These are phyloP conservation scores for Choloepus hoffmanni DNA, from an alignment of 2,113 vertebrate genomes.

Conservation along the genomic window DNA sequence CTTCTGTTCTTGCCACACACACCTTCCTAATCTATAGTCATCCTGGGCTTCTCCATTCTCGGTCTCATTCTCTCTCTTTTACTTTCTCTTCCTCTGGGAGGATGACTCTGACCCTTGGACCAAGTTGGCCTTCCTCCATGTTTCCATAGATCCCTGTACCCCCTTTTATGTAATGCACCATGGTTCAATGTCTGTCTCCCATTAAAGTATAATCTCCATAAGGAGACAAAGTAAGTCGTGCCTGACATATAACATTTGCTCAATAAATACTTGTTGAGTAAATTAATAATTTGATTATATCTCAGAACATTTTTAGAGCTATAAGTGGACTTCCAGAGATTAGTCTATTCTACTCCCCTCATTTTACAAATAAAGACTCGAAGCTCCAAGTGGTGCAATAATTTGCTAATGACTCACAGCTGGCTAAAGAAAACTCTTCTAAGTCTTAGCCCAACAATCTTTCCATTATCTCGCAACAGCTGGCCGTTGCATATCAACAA, in stretches of 20 bases:
- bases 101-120: background rate
- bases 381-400: background rate
- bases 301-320: background rate
- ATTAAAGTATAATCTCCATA: background rate
- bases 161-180: background rate
- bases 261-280: background rate
- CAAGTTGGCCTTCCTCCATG: background rate
- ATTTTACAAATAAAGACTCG: background rate
- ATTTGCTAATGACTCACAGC: slow-evolving; percentile 31
- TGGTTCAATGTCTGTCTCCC: background rate
- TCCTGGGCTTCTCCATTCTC: background rate
- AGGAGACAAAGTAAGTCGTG: background rate
- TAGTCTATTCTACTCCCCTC: background rate
- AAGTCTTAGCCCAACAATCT: background rate
- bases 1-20: background rate
- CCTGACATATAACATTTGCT: background rate
- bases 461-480: background rate
- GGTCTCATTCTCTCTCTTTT: background rate
- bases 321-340: background rate
- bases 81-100: background rate
- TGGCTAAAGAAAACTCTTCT: background rate
- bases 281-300: background rate
- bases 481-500: background rate
- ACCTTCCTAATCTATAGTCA: background rate
- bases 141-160: background rate